Base-by-base conservation (phyloP, 2,888 invertebrate species). In the Synanthedon formicaeformis region DNA sequence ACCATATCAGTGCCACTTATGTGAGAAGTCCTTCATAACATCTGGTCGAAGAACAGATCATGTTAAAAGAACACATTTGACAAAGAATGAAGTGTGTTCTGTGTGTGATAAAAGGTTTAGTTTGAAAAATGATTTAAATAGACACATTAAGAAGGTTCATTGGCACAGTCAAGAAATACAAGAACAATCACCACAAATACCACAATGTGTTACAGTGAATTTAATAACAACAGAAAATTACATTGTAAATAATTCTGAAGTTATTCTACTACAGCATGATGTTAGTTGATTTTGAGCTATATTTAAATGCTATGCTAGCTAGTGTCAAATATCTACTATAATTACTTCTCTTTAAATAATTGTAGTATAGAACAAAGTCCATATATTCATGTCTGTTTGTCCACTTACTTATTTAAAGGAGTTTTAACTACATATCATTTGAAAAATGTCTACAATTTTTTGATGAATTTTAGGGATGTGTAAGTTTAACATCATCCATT, bases 21-120 rank as follows among this genome's bases (percentile, higher is more conserved):
- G 80, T 56, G 62, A 61, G 1, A 64, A 69, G 27, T 66, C 60
- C 14, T 83, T 80, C 57, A 61, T 78, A 0, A 77, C 75, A 0
- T 71, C 73, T 1, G 74, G 80, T 2, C 68, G 80, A 3, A 66
- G 75, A 56, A 64, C 65, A 4, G 75, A 78, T 41, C 81, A 81
- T 61, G 61, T 75, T 5, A 77, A 73, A 57, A 58, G 78, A n/a
- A 75, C 63, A 54, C 81, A 81, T 55, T 62, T 61, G 57, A 73
- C 70, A 10, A 75, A 73, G 54, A 58, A 55, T 0, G 65, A 75
- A 55, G 56, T 57, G 48, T 83, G 83, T 62, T 40, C 61, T 18
- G 51, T 73, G 11, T 83, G 83, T 60, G 68, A 69, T 23, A 81
- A 76, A 58, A 75, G 63, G 53, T 83, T 75, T 55, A 68, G 74